Evolutionary conservation across 2,888 invertebrate species (phyloP).

Genomic region (Endomychus coccineus): DNA sequence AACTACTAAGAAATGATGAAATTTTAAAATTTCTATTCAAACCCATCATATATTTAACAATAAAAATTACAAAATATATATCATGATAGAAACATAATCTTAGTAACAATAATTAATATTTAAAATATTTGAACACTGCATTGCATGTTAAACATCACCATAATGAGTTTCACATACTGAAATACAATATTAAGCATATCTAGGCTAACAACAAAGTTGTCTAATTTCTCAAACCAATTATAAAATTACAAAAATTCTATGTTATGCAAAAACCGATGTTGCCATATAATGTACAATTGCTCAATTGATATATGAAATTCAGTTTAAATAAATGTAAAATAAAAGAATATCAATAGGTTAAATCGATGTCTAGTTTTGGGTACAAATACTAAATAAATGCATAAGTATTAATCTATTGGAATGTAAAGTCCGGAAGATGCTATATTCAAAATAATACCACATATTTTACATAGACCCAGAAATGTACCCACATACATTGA

Average conservation of each 20-base stretch:
- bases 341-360: too few species aligned
- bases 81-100: slow-evolving; percentile 30
- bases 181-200: slow-evolving; percentile 9
- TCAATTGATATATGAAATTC: too few species aligned
- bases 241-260: slow-evolving; percentile 32
- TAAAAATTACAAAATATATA: slow-evolving; percentile 37
- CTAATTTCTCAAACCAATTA: slow-evolving; percentile 28
- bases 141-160: slow-evolving; percentile 17
- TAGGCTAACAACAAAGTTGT: slow-evolving; percentile 12
- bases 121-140: slow-evolving; percentile 28
- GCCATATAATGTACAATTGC: too few species aligned
- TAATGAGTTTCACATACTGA: slow-evolving; percentile 11
- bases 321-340: too few species aligned
- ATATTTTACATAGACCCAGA: too few species aligned
- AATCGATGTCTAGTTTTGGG: too few species aligned
- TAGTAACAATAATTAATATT: slow-evolving; percentile 32
- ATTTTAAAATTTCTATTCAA: slow-evolving; percentile 28
- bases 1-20: background rate
- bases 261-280: slow-evolving; percentile 29
- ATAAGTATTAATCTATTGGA: too few species aligned
- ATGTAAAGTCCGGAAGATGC: too few species aligned
- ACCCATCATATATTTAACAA: slow-evolving; percentile 38
- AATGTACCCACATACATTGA: too few species aligned
- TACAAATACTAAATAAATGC: too few species aligned
- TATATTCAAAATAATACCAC: too few species aligned